Base-by-base conservation (phyloP, 92 coral and sea anemone genomes). In the Porites divaricata region DNA sequence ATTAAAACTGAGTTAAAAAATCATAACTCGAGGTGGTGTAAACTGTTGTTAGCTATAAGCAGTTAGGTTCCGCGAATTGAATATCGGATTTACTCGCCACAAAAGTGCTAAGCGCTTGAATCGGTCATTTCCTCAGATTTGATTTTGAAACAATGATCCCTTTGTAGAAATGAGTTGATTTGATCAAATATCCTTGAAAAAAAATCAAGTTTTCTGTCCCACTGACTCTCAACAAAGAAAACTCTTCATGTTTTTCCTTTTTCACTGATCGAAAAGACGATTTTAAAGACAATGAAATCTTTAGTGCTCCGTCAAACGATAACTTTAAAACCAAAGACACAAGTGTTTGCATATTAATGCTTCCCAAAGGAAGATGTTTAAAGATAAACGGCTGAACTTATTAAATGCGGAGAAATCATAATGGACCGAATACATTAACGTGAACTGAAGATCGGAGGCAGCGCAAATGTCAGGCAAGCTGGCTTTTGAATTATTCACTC, bases 311-410 rank as follows among this genome's bases (percentile, higher is more conserved):
- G 86, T 61, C 68, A 72, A 61, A 64, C 63, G 86, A 82, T 82
- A 82, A 72, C 63, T 9, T 68, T 8, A 80, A 72, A 63, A 24
- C 59, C 59, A 72, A 7, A 71, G 78, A 35, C 77, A 17, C 94
- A 87, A 91, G 83, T 91, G 94, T 91, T 88, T 91, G 70, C 94
- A 91, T 91, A 91, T 91, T 83, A 88, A 91, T 87, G 57, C 74
- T 91, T 91, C 94, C 90, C 94, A 91, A 71, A 84, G 94, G 88
- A 87, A 79, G 74, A 76, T 76, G 94, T 87, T 88, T 83, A 69
- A 81, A 87, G 94, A 91, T 91, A 91, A 91, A 82, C 86, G 86
- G 86, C 86, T 82, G 86, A 82, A 52, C 23, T 21, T 78, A 63
- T 20, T 50, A 23, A 71, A 51, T 52, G 20, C 62, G 67, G 78